phyloP scores from a whole-genome alignment of 1,140 invertebrate genomes.

The Drosophila grimshawi region DNA sequence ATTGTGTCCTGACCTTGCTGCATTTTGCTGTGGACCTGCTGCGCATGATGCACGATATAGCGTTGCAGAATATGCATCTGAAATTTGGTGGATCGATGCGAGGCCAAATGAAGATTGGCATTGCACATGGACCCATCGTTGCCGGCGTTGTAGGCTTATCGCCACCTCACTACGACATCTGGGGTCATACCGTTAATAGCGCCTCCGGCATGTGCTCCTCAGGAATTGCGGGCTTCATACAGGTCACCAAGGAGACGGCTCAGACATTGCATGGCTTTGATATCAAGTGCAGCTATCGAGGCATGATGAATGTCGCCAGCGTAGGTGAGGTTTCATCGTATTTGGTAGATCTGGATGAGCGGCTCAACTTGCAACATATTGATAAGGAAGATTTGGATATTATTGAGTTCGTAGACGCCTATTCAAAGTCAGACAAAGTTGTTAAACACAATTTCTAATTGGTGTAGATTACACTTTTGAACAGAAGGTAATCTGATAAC shows the following conservation, averaged over 20 bases:
- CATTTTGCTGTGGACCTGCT: conserved; percentile 49
- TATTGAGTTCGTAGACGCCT: not conserved
- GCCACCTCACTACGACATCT: conserved; percentile 93
- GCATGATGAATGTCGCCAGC: conserved; percentile 89
- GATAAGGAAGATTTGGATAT: not conserved
- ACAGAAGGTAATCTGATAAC: too few relatives aligned
- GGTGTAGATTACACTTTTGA: too few relatives aligned
- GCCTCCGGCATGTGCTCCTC: conserved; percentile 95
- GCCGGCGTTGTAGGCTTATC: conserved; percentile 95
- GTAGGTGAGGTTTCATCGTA: conserved; percentile 89
- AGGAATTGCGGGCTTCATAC: conserved; percentile 90
- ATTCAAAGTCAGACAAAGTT: not conserved
- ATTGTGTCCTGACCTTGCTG: conserved; percentile 30
- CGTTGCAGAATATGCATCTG: conserved; percentile 6
- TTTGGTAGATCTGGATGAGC: conserved; percentile 88
- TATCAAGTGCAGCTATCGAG: conserved; percentile 88
- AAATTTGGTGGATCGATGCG: conserved; percentile 7
- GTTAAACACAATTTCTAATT: not conserved
- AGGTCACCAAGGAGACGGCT: conserved; percentile 90
- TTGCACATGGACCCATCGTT: conserved; percentile 92
- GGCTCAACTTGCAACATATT: conserved; percentile 84
- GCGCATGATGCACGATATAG: conserved; percentile 38
- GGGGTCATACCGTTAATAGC: conserved; percentile 97
- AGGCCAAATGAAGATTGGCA: conserved; percentile 85
- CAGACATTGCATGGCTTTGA: conserved; percentile 88